Conservation (phyloP, 1,140 invertebrate species). For the Pararge aegeria region DNA sequence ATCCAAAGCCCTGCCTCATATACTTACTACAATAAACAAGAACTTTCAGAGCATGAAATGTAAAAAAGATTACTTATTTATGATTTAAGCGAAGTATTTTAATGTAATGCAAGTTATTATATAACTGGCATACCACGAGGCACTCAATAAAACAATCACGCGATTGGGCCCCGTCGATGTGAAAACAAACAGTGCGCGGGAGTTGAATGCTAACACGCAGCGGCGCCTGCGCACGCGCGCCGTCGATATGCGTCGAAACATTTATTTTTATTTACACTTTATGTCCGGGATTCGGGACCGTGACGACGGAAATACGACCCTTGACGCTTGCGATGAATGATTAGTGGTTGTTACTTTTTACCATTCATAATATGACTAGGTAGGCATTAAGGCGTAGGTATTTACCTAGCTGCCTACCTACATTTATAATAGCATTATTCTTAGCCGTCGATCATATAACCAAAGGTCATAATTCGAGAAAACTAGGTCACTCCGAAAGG, state of each 20-base stretch:
- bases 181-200: slow-evolving; percentile 65
- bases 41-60: too few species aligned
- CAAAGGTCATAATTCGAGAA: too few species aligned
- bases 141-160: slow-evolving; percentile 69
- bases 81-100: slow-evolving; percentile 2
- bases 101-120: slow-evolving; percentile 20
- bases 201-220: slow-evolving; percentile 62
- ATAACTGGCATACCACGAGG: slow-evolving; percentile 19
- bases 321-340: slow-evolving; percentile 20
- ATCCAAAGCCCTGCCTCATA: too few species aligned
- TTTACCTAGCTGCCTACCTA: too few species aligned
- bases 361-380: background rate
- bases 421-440: too few species aligned
- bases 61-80: too few species aligned
- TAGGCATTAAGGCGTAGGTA: too few species aligned
- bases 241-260: slow-evolving; percentile 56
- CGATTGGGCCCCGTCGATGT: slow-evolving; percentile 44
- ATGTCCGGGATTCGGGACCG: slow-evolving; percentile 41
- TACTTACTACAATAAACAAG: too few species aligned
- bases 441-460: too few species aligned
- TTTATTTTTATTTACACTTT: slow-evolving; percentile 70
- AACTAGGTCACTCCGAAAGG: too few species aligned
- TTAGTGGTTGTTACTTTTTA: slow-evolving; percentile 3
- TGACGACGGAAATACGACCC: slow-evolving; percentile 44
- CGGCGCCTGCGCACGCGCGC: slow-evolving; percentile 55